Percentiles rank a stretch among this genome's conserved stretches.
Evolutionary conservation across 2,888 invertebrate genomes (phyloP).

Genomic region (Eupelmus urozonus): DNA sequence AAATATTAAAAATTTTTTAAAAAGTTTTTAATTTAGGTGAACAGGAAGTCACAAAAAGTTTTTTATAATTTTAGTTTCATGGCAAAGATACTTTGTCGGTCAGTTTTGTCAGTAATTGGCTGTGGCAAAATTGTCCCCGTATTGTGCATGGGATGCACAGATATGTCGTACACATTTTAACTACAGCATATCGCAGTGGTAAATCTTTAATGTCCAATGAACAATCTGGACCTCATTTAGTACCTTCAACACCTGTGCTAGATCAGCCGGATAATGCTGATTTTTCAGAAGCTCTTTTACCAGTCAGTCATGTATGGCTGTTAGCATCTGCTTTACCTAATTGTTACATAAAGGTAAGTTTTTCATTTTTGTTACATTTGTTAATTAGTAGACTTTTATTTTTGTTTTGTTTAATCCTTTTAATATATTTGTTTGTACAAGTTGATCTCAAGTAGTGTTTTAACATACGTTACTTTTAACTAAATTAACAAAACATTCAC

Average conservation of each 20-base stretch:
- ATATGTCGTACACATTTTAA: conserved; percentile 81
- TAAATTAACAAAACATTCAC: conserved; percentile 31
- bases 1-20: conserved; percentile 29
- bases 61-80: conserved; percentile 81
- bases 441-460: conserved; percentile 5
- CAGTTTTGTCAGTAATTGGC: conserved; percentile 89
- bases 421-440: not conserved
- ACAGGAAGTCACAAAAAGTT: conserved; percentile 14
- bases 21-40: not conserved
- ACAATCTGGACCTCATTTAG: conserved; percentile 78
- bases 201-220: conserved; percentile 69
- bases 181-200: conserved; percentile 80
- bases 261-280: conserved; percentile 72
- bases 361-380: not conserved
- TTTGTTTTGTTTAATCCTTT: conserved; percentile 2
- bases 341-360: conserved; percentile 74
- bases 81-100: conserved; percentile 86
- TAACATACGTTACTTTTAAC: conserved; percentile 5
- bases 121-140: conserved; percentile 87
- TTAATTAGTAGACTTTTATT: not conserved
- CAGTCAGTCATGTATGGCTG: conserved; percentile 85
- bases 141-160: conserved; percentile 88
- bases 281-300: conserved; percentile 78
- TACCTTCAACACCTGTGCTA: conserved; percentile 87
- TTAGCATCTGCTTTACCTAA: conserved; percentile 83